Percentiles rank a stretch among this genome's conserved stretches.
Conservation (phyloP, 1,140 invertebrate species). For the Tetragonula clypearis region DNA sequence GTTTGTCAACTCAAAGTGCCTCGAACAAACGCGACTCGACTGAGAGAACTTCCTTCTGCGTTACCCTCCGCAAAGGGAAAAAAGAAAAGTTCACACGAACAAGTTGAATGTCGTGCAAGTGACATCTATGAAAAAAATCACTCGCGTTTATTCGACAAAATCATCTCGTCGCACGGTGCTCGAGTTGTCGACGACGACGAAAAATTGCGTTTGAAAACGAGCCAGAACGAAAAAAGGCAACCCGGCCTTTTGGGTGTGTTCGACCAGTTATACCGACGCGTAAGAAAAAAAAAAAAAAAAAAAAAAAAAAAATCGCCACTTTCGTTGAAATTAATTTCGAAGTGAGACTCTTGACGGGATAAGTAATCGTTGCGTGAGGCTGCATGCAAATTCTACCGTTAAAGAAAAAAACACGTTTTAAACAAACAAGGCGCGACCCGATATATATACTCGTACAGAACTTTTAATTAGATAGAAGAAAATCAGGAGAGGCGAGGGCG, state of each 20-base stretch:
- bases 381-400: conserved; percentile 10
- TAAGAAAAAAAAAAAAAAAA: too few relatives aligned
- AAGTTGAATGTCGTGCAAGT: background rate
- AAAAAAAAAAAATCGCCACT: background rate
- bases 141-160: background rate
- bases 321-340: background rate
- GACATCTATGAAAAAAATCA: background rate
- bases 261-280: background rate
- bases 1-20: background rate
- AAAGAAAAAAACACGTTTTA: background rate
- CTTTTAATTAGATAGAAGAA: background rate
- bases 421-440: background rate
- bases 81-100: background rate
- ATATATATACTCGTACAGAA: background rate
- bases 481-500: too few relatives aligned
- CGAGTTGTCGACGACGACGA: background rate
- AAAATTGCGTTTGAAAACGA: background rate
- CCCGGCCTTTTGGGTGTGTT: background rate
- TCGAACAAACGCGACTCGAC: background rate
- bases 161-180: background rate
- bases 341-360: background rate
- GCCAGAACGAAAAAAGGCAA: background rate
- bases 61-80: background rate
- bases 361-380: background rate
- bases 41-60: background rate